Percentiles rank a stretch among this genome's conserved stretches.
Evolutionary conservation across 2,888 invertebrate species (phyloP).

Genomic region (Eugnorisma glareosa): DNA sequence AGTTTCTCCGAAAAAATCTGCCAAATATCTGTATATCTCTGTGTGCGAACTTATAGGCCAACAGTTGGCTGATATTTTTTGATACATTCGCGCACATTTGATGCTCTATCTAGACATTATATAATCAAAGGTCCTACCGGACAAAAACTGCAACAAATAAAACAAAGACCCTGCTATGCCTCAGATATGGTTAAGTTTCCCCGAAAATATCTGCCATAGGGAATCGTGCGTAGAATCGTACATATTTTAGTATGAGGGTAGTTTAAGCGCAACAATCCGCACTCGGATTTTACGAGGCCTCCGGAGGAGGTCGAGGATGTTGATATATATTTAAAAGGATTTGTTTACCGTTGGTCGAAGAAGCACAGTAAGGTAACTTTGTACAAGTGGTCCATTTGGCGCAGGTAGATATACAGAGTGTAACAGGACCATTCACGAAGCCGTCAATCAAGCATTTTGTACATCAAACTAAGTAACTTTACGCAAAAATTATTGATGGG

Average conservation of each 20-base stretch:
- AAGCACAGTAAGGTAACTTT: not conserved
- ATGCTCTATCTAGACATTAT: too few relatives aligned
- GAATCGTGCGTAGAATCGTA: conserved; percentile 67
- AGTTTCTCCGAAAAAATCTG: too few relatives aligned
- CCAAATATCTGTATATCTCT: too few relatives aligned
- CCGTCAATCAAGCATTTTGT: too few relatives aligned
- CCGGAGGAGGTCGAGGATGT: conserved; percentile 60
- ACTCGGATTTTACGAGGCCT: conserved; percentile 77
- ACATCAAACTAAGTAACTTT: too few relatives aligned
- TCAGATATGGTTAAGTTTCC: conserved; percentile 69
- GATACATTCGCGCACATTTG: too few relatives aligned
- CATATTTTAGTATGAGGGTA: conserved; percentile 75
- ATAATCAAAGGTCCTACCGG: too few relatives aligned
- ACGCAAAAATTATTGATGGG: too few relatives aligned
- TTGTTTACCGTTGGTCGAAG: not conserved
- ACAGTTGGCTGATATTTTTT: too few relatives aligned
- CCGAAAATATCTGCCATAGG: conserved; percentile 66
- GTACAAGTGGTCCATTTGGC: not conserved
- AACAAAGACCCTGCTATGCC: conserved; percentile 42
- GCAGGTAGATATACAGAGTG: not conserved
- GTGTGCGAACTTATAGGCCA: too few relatives aligned
- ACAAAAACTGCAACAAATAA: conserved; percentile 39
- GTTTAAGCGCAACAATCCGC: conserved; percentile 75
- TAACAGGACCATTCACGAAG: too few relatives aligned
- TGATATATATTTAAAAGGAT: conserved; percentile 69